A percentile compares a stretch with the other conserved stretches of the same genome.
phyloP scores from a whole-genome alignment of 2,888 invertebrate genomes.

The Nysson spinosus region DNA sequence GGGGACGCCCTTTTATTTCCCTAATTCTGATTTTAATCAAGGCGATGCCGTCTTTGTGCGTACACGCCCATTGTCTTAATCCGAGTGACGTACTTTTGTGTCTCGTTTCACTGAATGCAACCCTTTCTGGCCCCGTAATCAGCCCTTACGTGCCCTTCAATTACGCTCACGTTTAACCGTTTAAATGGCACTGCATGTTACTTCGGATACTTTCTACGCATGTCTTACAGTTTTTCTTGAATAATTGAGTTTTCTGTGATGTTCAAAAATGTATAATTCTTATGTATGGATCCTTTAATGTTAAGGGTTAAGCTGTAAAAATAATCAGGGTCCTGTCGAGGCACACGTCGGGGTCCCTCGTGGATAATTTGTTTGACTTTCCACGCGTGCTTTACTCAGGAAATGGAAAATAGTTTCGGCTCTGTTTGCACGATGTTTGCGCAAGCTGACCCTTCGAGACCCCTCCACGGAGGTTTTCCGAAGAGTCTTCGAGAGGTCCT shows the following conservation, averaged over 20 bases:
- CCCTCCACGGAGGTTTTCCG: slow-evolving; percentile 43
- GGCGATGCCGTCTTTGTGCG: slow-evolving; percentile 61
- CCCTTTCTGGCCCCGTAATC: slow-evolving; percentile 64
- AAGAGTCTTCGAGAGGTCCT: slow-evolving; percentile 49
- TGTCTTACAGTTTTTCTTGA: slow-evolving; percentile 42
- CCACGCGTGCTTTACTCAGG: slow-evolving; percentile 45
- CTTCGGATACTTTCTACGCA: slow-evolving; percentile 28
- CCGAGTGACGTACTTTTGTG: slow-evolving; percentile 60
- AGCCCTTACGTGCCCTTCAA: slow-evolving; percentile 68
- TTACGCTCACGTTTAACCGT: slow-evolving; percentile 48
- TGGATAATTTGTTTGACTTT: slow-evolving; percentile 42
- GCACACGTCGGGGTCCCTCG: slow-evolving; percentile 36
- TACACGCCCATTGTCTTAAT: slow-evolving; percentile 64
- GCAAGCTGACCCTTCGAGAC: slow-evolving; percentile 62
- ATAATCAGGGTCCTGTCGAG: too few species aligned
- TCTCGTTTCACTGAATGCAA: slow-evolving; percentile 43
- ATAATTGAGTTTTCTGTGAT: too few species aligned
- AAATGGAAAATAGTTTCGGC: slow-evolving; percentile 42
- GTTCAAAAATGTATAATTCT: too few species aligned
- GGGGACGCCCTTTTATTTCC: slow-evolving; percentile 64
- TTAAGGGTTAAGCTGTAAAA: too few species aligned
- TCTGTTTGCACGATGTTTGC: slow-evolving; percentile 54
- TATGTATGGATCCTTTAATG: too few species aligned
- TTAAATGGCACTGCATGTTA: slow-evolving; percentile 46
- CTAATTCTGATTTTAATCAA: slow-evolving; percentile 74